Evolutionary conservation across 2,888 invertebrate genomes (phyloP).

Genomic region (Crocallis elinguaria): DNA sequence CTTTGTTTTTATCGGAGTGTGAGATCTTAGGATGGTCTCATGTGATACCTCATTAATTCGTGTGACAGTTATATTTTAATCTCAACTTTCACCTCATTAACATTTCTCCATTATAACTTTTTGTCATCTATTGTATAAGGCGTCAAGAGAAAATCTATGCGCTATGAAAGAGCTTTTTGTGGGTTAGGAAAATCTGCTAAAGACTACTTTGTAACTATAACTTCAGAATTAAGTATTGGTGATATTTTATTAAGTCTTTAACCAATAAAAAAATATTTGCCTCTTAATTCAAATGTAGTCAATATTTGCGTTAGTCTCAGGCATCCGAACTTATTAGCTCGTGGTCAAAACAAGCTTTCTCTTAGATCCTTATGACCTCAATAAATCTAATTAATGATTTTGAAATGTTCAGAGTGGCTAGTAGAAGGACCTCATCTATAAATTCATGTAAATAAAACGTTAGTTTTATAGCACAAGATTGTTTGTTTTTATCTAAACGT

Average conservation of each 20-base stretch:
- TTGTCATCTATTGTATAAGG: conserved; percentile 32
- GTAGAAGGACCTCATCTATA: no score
- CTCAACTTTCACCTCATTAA: conserved; percentile 57
- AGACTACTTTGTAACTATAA: conserved; percentile 4
- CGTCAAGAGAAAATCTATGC: conserved; percentile 10
- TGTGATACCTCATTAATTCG: conserved; percentile 54
- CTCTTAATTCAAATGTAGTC: neutral
- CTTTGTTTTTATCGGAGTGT: conserved; percentile 57
- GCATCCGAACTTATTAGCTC: neutral
- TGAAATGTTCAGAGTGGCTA: no score
- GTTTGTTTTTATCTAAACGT: no score
- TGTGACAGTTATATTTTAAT: conserved; percentile 58
- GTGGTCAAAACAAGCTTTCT: conserved; percentile 1
- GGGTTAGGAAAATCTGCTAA: conserved; percentile 1
- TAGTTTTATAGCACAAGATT: no score
- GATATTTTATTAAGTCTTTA: no score
- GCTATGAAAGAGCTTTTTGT: conserved; percentile 7
- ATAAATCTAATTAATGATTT: neutral
- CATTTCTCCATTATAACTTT: conserved; percentile 28
- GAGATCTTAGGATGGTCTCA: conserved; percentile 46
- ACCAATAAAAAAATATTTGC: neutral
- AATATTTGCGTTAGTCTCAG: neutral
- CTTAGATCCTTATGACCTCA: neutral
- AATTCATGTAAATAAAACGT: no score
- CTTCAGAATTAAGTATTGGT: neutral